phyloP scores from a whole-genome alignment of 2,797 vertebrate species.

The Notoglanidium macrostoma region DNA sequence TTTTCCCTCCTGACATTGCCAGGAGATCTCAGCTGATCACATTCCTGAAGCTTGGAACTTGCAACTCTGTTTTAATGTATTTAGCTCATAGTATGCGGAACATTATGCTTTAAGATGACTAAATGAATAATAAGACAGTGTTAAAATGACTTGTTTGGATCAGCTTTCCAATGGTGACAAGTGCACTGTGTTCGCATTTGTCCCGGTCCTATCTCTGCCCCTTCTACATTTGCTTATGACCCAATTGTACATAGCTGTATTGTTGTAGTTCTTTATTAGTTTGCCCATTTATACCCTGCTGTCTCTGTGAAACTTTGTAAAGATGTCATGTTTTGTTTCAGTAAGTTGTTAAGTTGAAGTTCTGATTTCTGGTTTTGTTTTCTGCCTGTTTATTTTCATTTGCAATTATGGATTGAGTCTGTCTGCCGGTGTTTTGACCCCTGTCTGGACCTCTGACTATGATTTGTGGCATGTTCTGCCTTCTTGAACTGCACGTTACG shows the following conservation, averaged over 20 bases:
- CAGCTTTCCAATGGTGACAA: background rate
- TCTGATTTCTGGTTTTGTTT: background rate
- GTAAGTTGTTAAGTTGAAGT: background rate
- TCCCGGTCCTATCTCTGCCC: background rate
- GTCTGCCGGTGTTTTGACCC: background rate
- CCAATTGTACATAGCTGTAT: background rate
- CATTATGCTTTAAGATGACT: background rate
- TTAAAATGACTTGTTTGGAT: background rate
- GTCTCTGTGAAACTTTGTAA: background rate
- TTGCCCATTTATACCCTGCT: background rate
- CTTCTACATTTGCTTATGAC: background rate
- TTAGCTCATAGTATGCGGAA: background rate
- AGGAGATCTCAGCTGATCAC: background rate
- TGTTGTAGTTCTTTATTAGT: background rate
- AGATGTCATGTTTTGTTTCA: background rate
- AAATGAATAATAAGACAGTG: background rate
- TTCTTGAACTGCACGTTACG: background rate
- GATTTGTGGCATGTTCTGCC: background rate
- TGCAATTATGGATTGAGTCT: background rate
- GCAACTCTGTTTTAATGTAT: background rate
- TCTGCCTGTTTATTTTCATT: constrained; percentile 35
- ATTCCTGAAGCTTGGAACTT: background rate
- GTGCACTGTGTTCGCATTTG: background rate
- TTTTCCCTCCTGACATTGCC: background rate
- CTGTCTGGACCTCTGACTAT: background rate